Percentiles rank a stretch among this genome's conserved stretches.
Evolutionary conservation across 2,113 vertebrate genomes (phyloP).

Genomic region (Siniperca chuatsi): DNA sequence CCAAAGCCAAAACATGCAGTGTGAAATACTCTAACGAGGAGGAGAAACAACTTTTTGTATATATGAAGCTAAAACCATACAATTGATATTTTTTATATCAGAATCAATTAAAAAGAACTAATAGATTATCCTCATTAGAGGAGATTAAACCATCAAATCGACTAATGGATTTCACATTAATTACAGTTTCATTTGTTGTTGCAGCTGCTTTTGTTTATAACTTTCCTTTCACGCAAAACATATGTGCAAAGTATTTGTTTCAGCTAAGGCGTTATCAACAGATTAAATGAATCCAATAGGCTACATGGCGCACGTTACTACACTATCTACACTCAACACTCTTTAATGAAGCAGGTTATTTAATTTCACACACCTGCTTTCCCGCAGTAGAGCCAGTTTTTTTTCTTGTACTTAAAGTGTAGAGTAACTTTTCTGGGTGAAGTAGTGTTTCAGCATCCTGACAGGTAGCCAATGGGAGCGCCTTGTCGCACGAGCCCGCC

Average conservation of each 20-base stretch:
- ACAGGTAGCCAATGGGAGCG: slow-evolving; percentile 87
- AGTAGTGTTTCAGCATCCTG: slow-evolving; percentile 31
- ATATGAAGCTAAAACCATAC: not conserved
- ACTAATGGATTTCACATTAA: not conserved
- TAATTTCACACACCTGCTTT: not conserved
- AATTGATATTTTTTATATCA: not conserved
- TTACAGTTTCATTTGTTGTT: not conserved
- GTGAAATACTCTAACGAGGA: not conserved
- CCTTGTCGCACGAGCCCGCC: slow-evolving; percentile 84
- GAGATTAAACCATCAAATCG: not conserved
- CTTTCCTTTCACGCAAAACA: not conserved
- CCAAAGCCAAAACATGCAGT: slow-evolving; percentile 5
- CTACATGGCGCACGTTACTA: not conserved
- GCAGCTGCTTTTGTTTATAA: not conserved
- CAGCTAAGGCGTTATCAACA: not conserved
- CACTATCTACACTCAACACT: not conserved
- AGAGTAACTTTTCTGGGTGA: not conserved
- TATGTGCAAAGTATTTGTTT: not conserved
- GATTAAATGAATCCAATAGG: not conserved
- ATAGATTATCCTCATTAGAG: not conserved
- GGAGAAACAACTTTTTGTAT: not conserved
- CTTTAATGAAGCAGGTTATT: too few relatives aligned
- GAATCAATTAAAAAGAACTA: not conserved
- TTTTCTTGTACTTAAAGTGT: not conserved
- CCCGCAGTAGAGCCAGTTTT: not conserved